Percentiles rank a stretch among this genome's conserved stretches.
Conservation (phyloP, 2,797 vertebrate species). For the Silurus lanzhouensis region DNA sequence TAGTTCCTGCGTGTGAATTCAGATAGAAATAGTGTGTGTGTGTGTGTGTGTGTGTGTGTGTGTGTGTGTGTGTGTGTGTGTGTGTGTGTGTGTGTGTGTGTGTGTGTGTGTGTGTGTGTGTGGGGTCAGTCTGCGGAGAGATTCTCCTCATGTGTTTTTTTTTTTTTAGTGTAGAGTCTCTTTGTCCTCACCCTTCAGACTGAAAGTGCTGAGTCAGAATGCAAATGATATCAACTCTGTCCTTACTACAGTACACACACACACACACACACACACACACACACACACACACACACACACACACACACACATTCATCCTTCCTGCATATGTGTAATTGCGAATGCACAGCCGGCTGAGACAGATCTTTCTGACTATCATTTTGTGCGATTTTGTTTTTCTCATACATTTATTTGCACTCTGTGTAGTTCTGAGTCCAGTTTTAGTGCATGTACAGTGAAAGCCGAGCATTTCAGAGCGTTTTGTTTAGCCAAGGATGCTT, state of each 20-base stretch:
- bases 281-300: no score
- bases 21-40: not conserved
- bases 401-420: not conserved
- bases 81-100: no score
- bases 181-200: slow-evolving; percentile 33
- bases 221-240: slow-evolving; percentile 32
- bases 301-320: not conserved
- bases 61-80: no score
- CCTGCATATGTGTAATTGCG: not conserved
- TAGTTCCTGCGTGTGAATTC: not conserved
- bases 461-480: not conserved
- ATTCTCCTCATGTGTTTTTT: no score
- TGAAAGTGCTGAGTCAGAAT: slow-evolving; percentile 44
- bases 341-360: no score
- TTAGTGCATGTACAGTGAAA: not conserved
- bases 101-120: no score
- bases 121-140: no score
- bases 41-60: no score
- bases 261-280: no score
- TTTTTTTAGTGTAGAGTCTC: slow-evolving; percentile 32
- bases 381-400: no score
- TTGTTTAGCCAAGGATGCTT: not conserved
- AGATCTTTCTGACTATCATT: no score
- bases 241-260: not conserved
- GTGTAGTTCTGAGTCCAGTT: not conserved